Base-by-base conservation (phyloP, 2,888 invertebrate genomes). In the Sepioteuthis lessoniana region DNA sequence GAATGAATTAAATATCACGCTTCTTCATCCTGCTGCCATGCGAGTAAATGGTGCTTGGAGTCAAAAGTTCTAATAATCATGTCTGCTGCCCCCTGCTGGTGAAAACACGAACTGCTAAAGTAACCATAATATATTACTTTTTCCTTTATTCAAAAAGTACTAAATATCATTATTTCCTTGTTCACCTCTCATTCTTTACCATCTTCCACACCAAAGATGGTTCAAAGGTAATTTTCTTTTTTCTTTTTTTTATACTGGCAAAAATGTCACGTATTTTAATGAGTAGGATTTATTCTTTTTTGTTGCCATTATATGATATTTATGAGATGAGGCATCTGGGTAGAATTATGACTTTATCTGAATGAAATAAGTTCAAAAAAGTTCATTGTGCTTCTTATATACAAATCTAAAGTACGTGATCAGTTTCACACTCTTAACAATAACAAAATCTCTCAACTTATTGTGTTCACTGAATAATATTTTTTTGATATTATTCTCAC, bases 201-300 rank as follows among this genome's bases (percentile, higher is more conserved):
- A n/a, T n/a, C 35, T 35, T n/a, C 76, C 76, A 76, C 35, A 76
- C n/a, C n/a, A 76, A 76, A 76, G 16, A 76, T 35, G 76, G n/a
- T 76, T 76, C 76, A n/a, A 76, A 76, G 76, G n/a, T n/a, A n/a
- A n/a, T 76, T 76, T 76, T 3, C n/a, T 35, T 13, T 76, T 76
- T 16, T 76, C 31, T 5, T n/a, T 35, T 35, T 76, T 76, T n/a
- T 76, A n/a, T 76, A 76, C 13, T 76, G n/a, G 35, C n/a, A 76
- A 76, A 76, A 76, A 76, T 76, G 76, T 76, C 76, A 76, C 76
- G 76, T 35, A 76, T 76, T 76, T 76, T 76, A 76, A 76, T 76
- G 76, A 76, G 76, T 76, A 76, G n/a, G n/a, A 16, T 16, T 25
- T 76, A n/a, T 76, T 76, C 19, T 76, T 76, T 76, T 60, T n/a